Percentiles rank a stretch among this genome's conserved stretches.
phyloP scores from a whole-genome alignment of 2,888 invertebrate species.

The Cyclophora albipunctata region DNA sequence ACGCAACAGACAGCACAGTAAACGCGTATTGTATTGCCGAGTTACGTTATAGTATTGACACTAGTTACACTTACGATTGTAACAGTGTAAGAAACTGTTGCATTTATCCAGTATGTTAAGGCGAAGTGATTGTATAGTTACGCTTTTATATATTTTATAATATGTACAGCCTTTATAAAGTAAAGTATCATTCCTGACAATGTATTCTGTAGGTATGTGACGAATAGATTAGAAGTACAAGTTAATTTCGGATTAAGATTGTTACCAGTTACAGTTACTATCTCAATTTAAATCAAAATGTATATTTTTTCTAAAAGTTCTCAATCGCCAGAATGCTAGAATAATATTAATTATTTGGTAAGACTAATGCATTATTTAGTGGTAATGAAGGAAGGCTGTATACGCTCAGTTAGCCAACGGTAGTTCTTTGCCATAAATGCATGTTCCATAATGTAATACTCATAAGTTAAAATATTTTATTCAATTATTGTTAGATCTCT shows the following conservation, averaged over 20 bases:
- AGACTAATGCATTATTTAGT: slow-evolving; percentile 47
- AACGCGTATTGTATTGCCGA: slow-evolving; percentile 37
- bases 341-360: slow-evolving; percentile 6
- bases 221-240: slow-evolving; percentile 32
- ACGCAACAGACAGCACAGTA: not conserved
- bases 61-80: slow-evolving; percentile 39
- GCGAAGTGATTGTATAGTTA: slow-evolving; percentile 65
- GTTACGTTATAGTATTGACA: slow-evolving; percentile 53
- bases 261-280: slow-evolving; percentile 72
- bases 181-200: slow-evolving; percentile 64
- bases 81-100: slow-evolving; percentile 55
- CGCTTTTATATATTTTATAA: slow-evolving; percentile 48
- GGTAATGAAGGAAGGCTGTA: slow-evolving; percentile 67
- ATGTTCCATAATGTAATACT: slow-evolving; percentile 77
- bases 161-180: slow-evolving; percentile 65
- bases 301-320: slow-evolving; percentile 25
- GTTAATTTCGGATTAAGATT: slow-evolving; percentile 49
- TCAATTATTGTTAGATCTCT: slow-evolving; percentile 74
- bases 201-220: slow-evolving; percentile 23
- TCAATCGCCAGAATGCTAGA: slow-evolving; percentile 9
- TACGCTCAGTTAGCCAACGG: slow-evolving; percentile 70
- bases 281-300: slow-evolving; percentile 33
- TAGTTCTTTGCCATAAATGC: slow-evolving; percentile 75
- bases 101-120: slow-evolving; percentile 67
- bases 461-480: slow-evolving; percentile 68